Evolutionary conservation across 2,888 invertebrate genomes (phyloP).

Genomic region (Drosophila pullipes): DNA sequence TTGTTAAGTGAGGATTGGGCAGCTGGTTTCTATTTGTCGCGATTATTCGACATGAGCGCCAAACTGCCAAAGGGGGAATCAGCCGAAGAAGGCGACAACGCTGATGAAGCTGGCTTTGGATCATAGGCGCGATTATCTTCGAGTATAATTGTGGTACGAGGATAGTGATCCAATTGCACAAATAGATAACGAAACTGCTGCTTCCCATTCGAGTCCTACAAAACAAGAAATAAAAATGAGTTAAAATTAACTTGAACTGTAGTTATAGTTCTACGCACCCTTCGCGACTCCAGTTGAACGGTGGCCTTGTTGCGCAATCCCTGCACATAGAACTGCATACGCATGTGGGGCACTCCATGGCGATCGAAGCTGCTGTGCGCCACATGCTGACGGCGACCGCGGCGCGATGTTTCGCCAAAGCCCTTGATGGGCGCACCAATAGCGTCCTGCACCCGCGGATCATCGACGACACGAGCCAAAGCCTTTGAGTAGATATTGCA

Average conservation of each 20-base stretch:
- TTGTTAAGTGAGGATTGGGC: constrained; percentile 28
- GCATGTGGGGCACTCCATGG: constrained; percentile 91
- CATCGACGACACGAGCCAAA: constrained; percentile 90
- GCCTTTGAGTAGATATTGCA: constrained; percentile 94
- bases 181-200: constrained; percentile 93
- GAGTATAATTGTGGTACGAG: constrained; percentile 90
- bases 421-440: constrained; percentile 96
- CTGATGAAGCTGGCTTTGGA: constrained; percentile 37
- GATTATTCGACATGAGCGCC: constrained; percentile 64
- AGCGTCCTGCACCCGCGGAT: constrained; percentile 91
- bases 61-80: constrained; percentile 51
- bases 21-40: constrained; percentile 54
- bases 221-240: constrained; percentile 83
- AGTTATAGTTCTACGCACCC: constrained; percentile 86
- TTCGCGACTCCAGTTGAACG: constrained; percentile 93
- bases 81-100: constrained; percentile 16
- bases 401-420: constrained; percentile 93
- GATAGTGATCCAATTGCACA: constrained; percentile 92
- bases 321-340: constrained; percentile 96
- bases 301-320: constrained; percentile 93
- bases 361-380: constrained; percentile 91
- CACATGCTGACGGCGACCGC: constrained; percentile 93
- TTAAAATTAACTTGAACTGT: background rate
- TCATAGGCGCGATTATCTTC: constrained; percentile 90
- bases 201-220: constrained; percentile 90